Percentiles rank a stretch among this genome's conserved stretches.
Conservation (phyloP, 2,888 invertebrate species). For the Abscondita cerata region DNA sequence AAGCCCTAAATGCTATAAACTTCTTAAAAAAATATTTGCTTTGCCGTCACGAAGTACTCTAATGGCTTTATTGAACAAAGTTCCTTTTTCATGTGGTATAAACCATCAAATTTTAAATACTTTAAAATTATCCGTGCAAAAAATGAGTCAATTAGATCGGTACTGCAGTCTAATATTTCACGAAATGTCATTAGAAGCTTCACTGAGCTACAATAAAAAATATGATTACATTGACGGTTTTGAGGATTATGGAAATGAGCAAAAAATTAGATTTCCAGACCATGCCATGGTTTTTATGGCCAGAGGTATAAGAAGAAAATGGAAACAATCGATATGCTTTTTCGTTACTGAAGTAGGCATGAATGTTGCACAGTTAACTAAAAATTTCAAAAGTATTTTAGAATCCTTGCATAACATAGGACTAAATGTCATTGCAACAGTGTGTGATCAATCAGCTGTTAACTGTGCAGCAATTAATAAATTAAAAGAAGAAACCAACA, state of each 20-base stretch:
- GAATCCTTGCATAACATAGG: neutral
- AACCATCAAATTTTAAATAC: neutral
- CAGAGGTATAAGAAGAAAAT: constrained; percentile 16
- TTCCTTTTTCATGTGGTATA: neutral
- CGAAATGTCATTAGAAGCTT: neutral
- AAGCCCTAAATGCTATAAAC: constrained; percentile 19
- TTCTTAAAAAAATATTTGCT: constrained; percentile 5
- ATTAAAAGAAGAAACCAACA: neutral
- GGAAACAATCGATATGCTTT: constrained; percentile 28
- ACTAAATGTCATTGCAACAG: neutral
- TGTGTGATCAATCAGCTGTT: neutral
- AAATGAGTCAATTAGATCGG: neutral
- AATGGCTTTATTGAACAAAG: neutral
- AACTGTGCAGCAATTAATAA: neutral
- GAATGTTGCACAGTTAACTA: neutral
- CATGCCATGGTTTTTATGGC: constrained; percentile 27
- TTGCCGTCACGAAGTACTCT: constrained; percentile 8
- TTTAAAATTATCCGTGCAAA: neutral
- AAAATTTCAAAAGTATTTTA: neutral
- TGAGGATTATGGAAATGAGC: constrained; percentile 29
- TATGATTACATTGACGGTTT: constrained; percentile 1
- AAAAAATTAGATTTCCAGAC: neutral
- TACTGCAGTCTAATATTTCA: constrained; percentile 1
- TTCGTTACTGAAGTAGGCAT: constrained; percentile 19
- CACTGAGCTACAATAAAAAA: neutral